Conservation (phyloP, 2,797 vertebrate species). For the Ciconia nigra region DNA sequence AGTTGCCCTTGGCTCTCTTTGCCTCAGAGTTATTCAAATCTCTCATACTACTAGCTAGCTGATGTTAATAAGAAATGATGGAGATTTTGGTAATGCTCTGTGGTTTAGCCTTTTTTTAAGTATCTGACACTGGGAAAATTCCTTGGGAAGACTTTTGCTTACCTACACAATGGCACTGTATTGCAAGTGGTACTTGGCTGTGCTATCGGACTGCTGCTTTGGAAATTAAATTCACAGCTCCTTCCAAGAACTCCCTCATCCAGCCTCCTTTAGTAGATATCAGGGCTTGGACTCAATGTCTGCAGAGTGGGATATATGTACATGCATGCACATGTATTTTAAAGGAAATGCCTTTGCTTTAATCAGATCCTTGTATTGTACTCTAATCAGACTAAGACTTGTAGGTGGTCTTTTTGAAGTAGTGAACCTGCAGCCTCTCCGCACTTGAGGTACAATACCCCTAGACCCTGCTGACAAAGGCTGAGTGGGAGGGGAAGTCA, state of each 20-base stretch:
- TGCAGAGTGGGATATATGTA: not conserved
- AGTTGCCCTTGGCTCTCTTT: not conserved
- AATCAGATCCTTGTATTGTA: not conserved
- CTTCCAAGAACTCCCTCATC: not conserved
- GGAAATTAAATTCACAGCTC: not conserved
- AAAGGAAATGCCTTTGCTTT: not conserved
- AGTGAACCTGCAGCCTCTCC: not conserved
- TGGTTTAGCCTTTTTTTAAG: not conserved
- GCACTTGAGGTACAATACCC: rapidly evolving
- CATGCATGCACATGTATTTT: not conserved
- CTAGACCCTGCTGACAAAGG: not conserved
- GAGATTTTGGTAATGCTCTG: not conserved
- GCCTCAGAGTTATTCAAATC: not conserved
- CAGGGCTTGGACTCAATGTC: not conserved
- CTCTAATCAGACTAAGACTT: not conserved
- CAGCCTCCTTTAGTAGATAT: not conserved
- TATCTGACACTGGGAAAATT: not conserved
- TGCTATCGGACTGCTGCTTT: not conserved
- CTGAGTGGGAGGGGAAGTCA: not conserved
- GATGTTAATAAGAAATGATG: not conserved
- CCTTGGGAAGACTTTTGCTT: not conserved
- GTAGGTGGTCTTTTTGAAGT: not conserved
- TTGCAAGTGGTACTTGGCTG: not conserved
- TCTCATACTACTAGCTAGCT: not conserved
- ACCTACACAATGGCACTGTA: not conserved